Base-by-base conservation (phyloP, 2,888 invertebrate species). In the Amphimallon solstitiale region DNA sequence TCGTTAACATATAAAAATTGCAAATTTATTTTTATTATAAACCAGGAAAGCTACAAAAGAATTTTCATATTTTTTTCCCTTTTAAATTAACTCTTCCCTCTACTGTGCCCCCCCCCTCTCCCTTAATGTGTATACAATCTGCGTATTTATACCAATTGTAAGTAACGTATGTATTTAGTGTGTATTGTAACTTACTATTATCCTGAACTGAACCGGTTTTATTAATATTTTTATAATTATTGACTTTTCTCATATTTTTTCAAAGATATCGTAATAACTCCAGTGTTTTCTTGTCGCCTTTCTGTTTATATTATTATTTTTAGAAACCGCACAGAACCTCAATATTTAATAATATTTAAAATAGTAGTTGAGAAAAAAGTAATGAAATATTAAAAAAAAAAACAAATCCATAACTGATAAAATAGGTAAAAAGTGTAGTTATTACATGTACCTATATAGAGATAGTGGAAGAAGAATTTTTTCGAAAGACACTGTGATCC, bases 291-390 rank as follows among this genome's bases (percentile, higher is more conserved):
- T 23, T 15, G 19, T 45, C 19, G 17, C 19, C 45, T 12, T 15
- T 59, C 43, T 17, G 6, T 35, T 51, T 17, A 15, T 34, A 29
- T 43, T 46, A 38, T 15, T 17, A 35, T 48, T 61, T 49, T 19
- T 59, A 65, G 56, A 65, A 71, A 72, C 72, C 72, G 72, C 72
- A 72, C 70, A 67, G 64, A 71, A 72, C 72, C 72, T 72, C 72
- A 72, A 70, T 56, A 38, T 14, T 40, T 19, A 48, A 54, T 38
- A 54, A 46, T 46, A 54, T 29, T 40, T 56, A 59, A 21, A 29
- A 59, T 43, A 43, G 56, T 59, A 59, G 43, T 34, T 7, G 56
- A 59, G 9, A 9, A 29, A 29, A 29, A 29, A 29, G 29, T 29
- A 29, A 29, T 7, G 29, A 7, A n/a, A n/a, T n/a, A n/a, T n/a